Evolutionary conservation across 2,888 invertebrate species (phyloP), one percentile per base, ranked within the genome.

Genomic region (Heliconius erato): DNA sequence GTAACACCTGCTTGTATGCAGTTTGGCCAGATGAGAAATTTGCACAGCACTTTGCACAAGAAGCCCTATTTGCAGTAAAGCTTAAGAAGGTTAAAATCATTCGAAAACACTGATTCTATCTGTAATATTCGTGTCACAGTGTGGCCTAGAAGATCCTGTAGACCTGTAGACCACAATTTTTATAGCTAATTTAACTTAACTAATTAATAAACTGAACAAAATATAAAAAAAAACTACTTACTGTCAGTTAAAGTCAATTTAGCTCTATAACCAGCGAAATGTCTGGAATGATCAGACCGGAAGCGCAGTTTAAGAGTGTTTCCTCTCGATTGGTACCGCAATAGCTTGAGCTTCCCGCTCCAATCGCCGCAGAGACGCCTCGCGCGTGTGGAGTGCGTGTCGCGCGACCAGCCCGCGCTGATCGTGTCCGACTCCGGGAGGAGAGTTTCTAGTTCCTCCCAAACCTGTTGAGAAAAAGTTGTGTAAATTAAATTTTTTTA

Each of bases 281-380:
- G 97, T 87, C 97, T 97, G 0, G 98, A 98, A 89, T 98, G 98
- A 92, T 98, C 98, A 0, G 98, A 97, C 67, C 96, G 96, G 92
- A 98, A 98, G 79, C 97, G 96, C 79, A 98, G 91, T n/a, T 96
- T 94, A 82, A 98, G 91, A 84, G 95, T 95, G 78, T 97, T 97
- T 1, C 96, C 96, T 4, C 92, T 90, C 35, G 97, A 97, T 82
- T 97, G 97, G 94, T 97, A 94, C 0, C 95, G 96, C 77, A 98
- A 93, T 35, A 98, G 94, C 90, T 98, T 98, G 82, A 98, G 95
- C 89, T 97, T 97, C 49, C 97, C 97, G 87, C 97, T 97, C 98
- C 98, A 98, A 92, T 98, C 98, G 23, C 98, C 98, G 91, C 98
- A 98, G 12, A 97, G 93, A 0, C 97, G 96, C 9, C 96, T 92